Base-by-base conservation (phyloP, 2,797 vertebrate species). In the Takifugu rubripes region DNA sequence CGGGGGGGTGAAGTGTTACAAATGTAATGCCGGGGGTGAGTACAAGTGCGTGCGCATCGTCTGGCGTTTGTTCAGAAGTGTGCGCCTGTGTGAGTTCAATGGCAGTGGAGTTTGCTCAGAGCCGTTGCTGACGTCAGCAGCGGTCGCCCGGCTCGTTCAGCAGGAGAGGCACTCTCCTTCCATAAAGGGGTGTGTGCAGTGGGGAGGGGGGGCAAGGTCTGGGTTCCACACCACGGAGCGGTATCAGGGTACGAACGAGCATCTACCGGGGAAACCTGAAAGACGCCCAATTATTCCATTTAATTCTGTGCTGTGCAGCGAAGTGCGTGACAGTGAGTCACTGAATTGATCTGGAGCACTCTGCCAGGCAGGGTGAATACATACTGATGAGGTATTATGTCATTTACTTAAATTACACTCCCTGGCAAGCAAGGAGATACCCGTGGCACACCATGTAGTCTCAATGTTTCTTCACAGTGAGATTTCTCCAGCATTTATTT, bases 71-170 rank as follows among this genome's bases (percentile, higher is more conserved):
- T 70, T 52, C 70, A 43, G 45, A 49, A 71, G 55, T 75, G 57
- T 56, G 44, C 21, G 44, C 21, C 16, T 46, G 27, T 36, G 51
- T 54, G 48, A 48, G 25, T n/a, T 48, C 9, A 21, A 48, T 21
- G 9, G 46, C 21, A 25, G 46, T 65, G 67, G 49, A 14, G 63
- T 61, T 71, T 54, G 65, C 61, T 65, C 54, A 2, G 49, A 64
- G 69, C 66, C 9, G 51, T 31, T 33, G 69, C 60, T 79, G 78
- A 81, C 68, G 67, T 84, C 72, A 82, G 65, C n/a, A 78, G 77
- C 54, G 61, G 81, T 81, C 73, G 68, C 70, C 68, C 64, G 44
- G 72, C 57, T 59, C 63, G 62, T 78, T 85, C 63, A 14, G 25
- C 40, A 26, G 49, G 47, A 74, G 61, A 54, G 65, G 51, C 56